phyloP scores from a whole-genome alignment of 2,797 vertebrate species.

The Chloroceryle inda region DNA sequence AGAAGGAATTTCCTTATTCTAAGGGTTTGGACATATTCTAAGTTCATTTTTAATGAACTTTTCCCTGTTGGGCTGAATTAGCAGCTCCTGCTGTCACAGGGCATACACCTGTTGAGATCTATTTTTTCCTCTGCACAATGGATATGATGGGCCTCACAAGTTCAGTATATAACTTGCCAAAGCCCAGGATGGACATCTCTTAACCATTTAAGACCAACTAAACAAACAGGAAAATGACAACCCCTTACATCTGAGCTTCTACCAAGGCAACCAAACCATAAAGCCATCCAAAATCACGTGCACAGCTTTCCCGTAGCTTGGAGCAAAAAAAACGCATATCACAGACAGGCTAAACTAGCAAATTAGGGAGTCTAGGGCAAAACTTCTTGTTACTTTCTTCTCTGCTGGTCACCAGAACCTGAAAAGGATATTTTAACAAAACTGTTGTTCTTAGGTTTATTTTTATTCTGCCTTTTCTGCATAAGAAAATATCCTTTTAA shows the following conservation, averaged over 20 bases:
- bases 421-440: background rate
- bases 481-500: background rate
- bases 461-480: background rate
- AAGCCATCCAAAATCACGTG: background rate
- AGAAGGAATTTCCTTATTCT: background rate
- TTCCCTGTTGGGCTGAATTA: background rate
- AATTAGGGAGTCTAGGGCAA: background rate
- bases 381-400: background rate
- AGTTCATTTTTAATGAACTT: background rate
- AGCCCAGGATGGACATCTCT: background rate
- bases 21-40: background rate
- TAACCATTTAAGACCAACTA: background rate
- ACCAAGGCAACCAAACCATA: background rate
- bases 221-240: background rate
- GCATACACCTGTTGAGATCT: background rate
- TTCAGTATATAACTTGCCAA: background rate
- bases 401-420: background rate
- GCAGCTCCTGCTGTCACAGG: background rate
- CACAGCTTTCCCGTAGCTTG: background rate
- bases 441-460: background rate
- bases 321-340: background rate
- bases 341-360: background rate
- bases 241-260: background rate
- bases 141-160: background rate
- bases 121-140: rapidly evolving